Base-by-base conservation (phyloP, 2,113 vertebrate genomes). In the Pseudorasbora parva region DNA sequence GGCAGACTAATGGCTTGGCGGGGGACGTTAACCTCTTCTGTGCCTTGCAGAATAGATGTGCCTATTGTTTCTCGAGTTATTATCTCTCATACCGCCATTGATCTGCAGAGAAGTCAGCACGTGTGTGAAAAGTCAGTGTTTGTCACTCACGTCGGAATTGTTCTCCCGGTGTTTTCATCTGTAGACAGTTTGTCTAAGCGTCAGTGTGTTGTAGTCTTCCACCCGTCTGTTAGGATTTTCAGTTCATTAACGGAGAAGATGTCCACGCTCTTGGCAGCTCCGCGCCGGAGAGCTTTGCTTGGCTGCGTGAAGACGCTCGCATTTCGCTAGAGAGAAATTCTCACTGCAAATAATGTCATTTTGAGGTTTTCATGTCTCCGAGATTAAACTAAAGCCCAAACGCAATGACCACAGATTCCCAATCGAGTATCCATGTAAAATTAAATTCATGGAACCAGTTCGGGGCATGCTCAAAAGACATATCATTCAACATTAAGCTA, bases 401-500 rank as follows among this genome's bases (percentile, higher is more conserved):
- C 49, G 9, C 59, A 68, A 73, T 86, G 82, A 76, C 69, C 77
- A 80, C 78, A 77, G 69, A 51, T 80, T 75, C 33, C 41, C n/a
- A 88, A 89, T 80, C 82, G 41, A 72, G 78, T 78, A 89, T 84
- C 84, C 79, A 82, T 68, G 75, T 76, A 89, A 91, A 90, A 91
- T 85, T 83, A 73, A 88, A 81, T 66, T 90, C 89, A 89, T 90
- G 90, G 89, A 88, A 90, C 88, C 84, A 90, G 91, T 89, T 83
- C 21, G 54, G 47, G 51, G 66, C 15, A 69, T 23, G 41, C 47
- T 81, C 82, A 81, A 87, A 88, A 84, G 66, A 89, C 88, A 85
- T 54, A 86, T 86, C 76, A 86, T 88, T 90, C 86, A 74, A 91
- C 92, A 92, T 91, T 88, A 89, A 85, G 89, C 90, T 93, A 94